These are phyloP conservation scores for Aurelia sp. DNA, from an alignment of 30 jellyfish, hydroid and myxozoan species.

Conservation along the genomic window DNA sequence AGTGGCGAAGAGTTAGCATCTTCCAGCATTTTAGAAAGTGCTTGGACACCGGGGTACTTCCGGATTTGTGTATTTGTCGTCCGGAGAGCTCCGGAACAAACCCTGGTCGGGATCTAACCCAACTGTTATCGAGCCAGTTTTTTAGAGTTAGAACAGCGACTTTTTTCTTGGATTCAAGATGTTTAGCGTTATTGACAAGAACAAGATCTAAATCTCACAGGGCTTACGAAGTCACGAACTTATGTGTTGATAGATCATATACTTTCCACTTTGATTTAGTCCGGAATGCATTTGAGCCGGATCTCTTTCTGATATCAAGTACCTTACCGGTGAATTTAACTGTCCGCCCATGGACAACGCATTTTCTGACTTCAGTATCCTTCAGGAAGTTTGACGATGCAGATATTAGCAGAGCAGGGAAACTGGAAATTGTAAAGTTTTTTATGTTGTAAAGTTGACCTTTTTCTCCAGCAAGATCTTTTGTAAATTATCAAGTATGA, in stretches of 20 bases:
- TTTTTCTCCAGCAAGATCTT: too few relatives aligned
- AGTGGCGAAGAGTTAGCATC: constrained; percentile 98
- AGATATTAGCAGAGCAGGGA: constrained; percentile 28
- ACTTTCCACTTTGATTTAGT: constrained; percentile 58
- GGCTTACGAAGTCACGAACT: constrained; percentile 84
- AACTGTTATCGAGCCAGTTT: constrained; percentile 63
- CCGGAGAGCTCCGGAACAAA: constrained; percentile 85
- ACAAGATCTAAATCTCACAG: constrained; percentile 57
- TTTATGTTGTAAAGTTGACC: not conserved
- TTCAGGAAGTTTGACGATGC: constrained; percentile 45
- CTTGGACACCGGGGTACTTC: constrained; percentile 71
- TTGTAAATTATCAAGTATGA: too few relatives aligned
- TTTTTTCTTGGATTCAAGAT: constrained; percentile 80
- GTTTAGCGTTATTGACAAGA: constrained; percentile 82
- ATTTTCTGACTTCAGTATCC: constrained; percentile 79
- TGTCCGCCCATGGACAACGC: constrained; percentile 84
- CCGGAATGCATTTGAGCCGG: constrained; percentile 27
- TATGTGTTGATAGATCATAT: constrained; percentile 84
- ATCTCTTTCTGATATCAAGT: constrained; percentile 29
- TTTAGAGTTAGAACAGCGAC: constrained; percentile 65
- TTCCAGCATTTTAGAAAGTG: constrained; percentile 94
- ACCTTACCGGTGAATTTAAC: constrained; percentile 65
- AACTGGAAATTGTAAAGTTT: constrained; percentile 27
- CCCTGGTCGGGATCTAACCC: constrained; percentile 88
- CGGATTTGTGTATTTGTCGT: constrained; percentile 92